These are phyloP conservation scores for Sardina pilchardus DNA, from an alignment of 2,113 vertebrate species.

Conservation along the genomic window DNA sequence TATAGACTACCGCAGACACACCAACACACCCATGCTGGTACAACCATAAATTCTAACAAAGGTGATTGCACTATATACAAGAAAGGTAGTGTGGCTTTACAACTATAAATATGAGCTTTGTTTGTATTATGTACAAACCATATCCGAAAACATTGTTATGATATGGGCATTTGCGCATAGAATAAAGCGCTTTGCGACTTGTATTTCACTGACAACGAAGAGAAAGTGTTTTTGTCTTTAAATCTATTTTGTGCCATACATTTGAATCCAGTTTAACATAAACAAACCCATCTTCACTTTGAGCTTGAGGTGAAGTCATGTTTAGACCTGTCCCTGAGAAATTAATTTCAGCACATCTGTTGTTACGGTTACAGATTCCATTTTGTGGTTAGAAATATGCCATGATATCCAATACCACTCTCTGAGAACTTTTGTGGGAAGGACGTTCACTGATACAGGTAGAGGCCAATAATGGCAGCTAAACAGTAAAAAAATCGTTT, in stretches of 20 bases:
- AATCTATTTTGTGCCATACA: constrained; percentile 1
- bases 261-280: constrained; percentile 19
- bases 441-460: background rate
- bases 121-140: background rate
- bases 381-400: background rate
- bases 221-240: background rate
- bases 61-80: background rate
- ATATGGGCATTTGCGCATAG: background rate
- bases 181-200: background rate
- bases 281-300: constrained; percentile 11
- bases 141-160: background rate
- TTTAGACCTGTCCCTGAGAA: constrained; percentile 12
- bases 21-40: no score
- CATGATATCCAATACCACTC: background rate
- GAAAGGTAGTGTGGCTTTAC: background rate
- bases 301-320: constrained; percentile 20
- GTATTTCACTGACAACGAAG: background rate
- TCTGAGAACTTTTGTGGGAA: background rate
- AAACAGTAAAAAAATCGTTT: background rate
- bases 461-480: background rate
- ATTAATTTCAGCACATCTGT: constrained; percentile 11
- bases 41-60: background rate
- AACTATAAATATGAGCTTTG: background rate
- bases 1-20: no score
- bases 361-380: background rate